A percentile compares a stretch with the other conserved stretches of the same genome.
Conservation (phyloP, 2,797 vertebrate species). For the Xerus rutilus region DNA sequence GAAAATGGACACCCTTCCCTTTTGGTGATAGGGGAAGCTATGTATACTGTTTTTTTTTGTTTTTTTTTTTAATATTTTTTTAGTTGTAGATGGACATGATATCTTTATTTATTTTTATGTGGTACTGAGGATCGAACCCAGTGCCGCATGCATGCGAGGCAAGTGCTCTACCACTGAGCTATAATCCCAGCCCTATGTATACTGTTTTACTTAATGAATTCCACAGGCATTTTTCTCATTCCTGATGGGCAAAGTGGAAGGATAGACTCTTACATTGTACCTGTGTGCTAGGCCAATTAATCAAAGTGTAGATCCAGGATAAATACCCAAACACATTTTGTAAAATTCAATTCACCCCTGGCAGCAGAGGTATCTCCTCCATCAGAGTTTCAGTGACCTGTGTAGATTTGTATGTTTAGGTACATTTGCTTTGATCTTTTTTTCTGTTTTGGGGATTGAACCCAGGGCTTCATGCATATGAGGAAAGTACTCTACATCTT, state of each 20-base stretch:
- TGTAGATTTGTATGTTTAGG: constrained; percentile 15
- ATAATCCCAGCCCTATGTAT: not conserved
- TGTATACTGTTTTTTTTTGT: not conserved
- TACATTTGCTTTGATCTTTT: not conserved
- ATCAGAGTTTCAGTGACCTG: constrained; percentile 36
- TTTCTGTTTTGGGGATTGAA: not conserved
- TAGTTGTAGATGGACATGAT: no score
- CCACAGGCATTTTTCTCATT: constrained; percentile 68
- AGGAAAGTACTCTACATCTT: not conserved
- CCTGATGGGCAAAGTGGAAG: not conserved
- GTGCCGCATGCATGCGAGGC: no score
- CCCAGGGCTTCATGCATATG: not conserved
- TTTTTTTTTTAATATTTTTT: no score
- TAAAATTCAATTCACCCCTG: constrained; percentile 40
- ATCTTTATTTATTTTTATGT: no score
- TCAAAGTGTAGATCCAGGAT: not conserved
- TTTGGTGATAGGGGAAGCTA: not conserved
- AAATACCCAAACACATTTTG: constrained; percentile 51
- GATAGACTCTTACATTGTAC: constrained; percentile 19
- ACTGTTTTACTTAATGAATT: constrained; percentile 42
- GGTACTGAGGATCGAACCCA: no score
- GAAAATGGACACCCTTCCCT: not conserved
- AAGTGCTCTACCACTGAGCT: no score
- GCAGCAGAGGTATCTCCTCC: constrained; percentile 38
- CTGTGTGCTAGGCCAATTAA: not conserved